Percentiles rank a stretch among this genome's conserved stretches.
phyloP scores from a whole-genome alignment of 2,888 invertebrate genomes.

The Amiota communis region DNA sequence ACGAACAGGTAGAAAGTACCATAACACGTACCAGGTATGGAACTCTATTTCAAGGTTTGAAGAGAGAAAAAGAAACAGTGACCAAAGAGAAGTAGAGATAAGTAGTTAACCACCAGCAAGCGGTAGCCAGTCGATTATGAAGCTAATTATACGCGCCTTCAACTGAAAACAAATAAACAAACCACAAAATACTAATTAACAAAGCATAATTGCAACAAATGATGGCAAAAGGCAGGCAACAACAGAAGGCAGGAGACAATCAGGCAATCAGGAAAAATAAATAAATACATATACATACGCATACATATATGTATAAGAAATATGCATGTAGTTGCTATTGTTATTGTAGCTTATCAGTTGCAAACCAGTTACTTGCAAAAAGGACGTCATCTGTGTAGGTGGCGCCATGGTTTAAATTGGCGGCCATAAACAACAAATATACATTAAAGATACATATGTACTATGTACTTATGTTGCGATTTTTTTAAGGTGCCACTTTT shows the following conservation, averaged over 20 bases:
- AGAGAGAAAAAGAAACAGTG: no score
- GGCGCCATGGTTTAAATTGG: background rate
- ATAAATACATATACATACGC: background rate
- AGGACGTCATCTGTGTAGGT: background rate
- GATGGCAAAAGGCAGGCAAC: no score
- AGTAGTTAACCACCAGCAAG: background rate
- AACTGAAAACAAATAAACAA: constrained; percentile 37
- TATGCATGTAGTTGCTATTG: background rate
- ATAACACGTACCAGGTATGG: no score
- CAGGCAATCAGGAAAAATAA: constrained; percentile 59
- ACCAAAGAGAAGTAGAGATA: no score
- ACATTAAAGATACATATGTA: no score
- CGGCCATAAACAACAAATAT: no score
- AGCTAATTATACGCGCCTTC: constrained; percentile 31
- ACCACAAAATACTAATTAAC: constrained; percentile 51
- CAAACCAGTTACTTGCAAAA: background rate
- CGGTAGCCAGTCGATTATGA: constrained; percentile 19
- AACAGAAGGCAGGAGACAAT: constrained; percentile 52
- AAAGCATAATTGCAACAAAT: constrained; percentile 31
- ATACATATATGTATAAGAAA: background rate
- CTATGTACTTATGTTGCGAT: no score
- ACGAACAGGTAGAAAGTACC: no score
- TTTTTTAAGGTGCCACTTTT: no score
- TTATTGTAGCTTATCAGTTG: background rate
- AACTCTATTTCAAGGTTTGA: no score